Percentiles rank a stretch among this genome's conserved stretches.
These are phyloP conservation scores for Scomberomorus guttatus DNA, from an alignment of 2,797 vertebrate species.

Conservation along the genomic window DNA sequence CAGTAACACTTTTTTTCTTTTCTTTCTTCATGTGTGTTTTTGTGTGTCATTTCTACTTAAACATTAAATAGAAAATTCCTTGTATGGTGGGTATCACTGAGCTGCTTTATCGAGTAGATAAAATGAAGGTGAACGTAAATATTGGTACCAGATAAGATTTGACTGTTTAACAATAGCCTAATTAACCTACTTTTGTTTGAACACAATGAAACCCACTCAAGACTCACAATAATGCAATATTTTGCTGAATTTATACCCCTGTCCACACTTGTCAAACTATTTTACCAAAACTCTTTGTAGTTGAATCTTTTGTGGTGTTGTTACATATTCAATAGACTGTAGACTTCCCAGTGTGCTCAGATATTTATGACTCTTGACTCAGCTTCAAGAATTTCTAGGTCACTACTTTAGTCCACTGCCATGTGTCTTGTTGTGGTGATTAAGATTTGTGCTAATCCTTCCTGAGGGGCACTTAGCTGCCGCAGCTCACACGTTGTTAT, in stretches of 20 bases:
- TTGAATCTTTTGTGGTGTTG: neutral
- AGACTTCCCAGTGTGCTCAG: neutral
- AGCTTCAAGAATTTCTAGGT: constrained; percentile 37
- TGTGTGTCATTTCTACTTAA: constrained; percentile 42
- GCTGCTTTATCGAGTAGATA: constrained; percentile 45
- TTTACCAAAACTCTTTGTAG: neutral
- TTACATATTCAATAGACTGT: neutral
- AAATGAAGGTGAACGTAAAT: constrained; percentile 33
- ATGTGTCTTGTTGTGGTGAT: constrained; percentile 50
- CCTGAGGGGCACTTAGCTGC: constrained; percentile 53
- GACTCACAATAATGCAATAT: neutral
- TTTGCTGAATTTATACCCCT: constrained; percentile 28
- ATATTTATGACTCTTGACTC: constrained; percentile 46
- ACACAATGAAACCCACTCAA: constrained; percentile 3
- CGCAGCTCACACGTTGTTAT: constrained; percentile 22
- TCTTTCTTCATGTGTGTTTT: constrained; percentile 11
- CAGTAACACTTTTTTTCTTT: neutral
- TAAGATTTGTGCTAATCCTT: constrained; percentile 66
- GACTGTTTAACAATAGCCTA: constrained; percentile 16
- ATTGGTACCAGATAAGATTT: constrained; percentile 25
- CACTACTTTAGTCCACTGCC: constrained; percentile 32
- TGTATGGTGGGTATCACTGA: constrained; percentile 31
- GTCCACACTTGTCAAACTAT: neutral
- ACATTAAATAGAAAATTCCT: constrained; percentile 1
- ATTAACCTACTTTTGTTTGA: constrained; percentile 32